These are phyloP conservation scores for Heliothis virescens DNA, from an alignment of 1,140 invertebrate species.

Conservation along the genomic window DNA sequence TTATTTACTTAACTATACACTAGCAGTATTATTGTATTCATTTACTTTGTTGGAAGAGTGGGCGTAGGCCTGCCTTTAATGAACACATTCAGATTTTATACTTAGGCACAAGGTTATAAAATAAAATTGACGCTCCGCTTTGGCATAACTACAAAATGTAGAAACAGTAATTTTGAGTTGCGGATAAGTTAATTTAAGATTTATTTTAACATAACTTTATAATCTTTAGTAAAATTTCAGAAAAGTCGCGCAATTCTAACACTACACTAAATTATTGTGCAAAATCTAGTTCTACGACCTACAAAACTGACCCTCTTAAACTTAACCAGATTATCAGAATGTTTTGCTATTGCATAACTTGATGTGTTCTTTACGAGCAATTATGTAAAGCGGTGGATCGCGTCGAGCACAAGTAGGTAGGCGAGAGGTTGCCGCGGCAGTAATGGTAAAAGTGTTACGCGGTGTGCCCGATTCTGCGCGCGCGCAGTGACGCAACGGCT, in stretches of 20 bases:
- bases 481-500: constrained; percentile 72
- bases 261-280: neutral
- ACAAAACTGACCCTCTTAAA: constrained; percentile 53
- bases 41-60: too few relatives aligned
- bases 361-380: constrained; percentile 79
- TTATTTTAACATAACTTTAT: neutral
- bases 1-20: constrained; percentile 36
- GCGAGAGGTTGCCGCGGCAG: constrained; percentile 66
- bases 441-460: constrained; percentile 85
- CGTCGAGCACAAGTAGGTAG: constrained; percentile 66
- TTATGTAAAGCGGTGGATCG: constrained; percentile 82
- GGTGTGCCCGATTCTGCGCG: constrained; percentile 73
- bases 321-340: constrained; percentile 73
- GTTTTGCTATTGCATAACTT: constrained; percentile 78
- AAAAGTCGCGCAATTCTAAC: neutral
- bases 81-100: too few relatives aligned
- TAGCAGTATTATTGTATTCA: too few relatives aligned
- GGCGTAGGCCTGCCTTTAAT: too few relatives aligned
- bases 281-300: constrained; percentile 30
- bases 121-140: too few relatives aligned
- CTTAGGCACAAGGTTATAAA: too few relatives aligned
- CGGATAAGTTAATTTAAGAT: neutral
- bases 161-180: too few relatives aligned
- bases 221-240: neutral
- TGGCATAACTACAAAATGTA: too few relatives aligned